phyloP scores from a whole-genome alignment of 2,888 invertebrate species.

The Norana najaformis region DNA sequence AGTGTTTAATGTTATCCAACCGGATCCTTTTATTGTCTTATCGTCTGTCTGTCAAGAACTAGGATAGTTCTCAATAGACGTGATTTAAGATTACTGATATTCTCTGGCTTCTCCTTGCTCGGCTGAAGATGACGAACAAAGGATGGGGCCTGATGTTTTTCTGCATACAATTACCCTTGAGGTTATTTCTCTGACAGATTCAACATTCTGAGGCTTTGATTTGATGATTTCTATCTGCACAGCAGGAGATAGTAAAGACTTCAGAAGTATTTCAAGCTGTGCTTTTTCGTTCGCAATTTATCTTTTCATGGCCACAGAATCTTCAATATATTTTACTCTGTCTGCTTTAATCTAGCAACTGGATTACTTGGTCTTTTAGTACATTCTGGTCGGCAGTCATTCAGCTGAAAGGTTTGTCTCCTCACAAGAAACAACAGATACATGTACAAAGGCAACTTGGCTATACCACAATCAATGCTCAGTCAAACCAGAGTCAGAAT shows the following conservation, averaged over 20 bases:
- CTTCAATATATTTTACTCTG: background rate
- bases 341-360: no score
- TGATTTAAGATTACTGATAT: no score
- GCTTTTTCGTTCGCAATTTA: background rate
- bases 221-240: background rate
- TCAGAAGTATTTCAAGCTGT: background rate
- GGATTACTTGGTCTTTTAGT: background rate
- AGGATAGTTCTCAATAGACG: background rate
- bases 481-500: background rate
- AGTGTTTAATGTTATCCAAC: background rate
- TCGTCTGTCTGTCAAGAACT: background rate
- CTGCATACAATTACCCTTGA: background rate
- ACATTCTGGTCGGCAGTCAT: no score
- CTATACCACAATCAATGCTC: background rate
- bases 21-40: background rate
- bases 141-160: background rate
- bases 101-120: background rate
- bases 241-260: background rate
- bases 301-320: background rate
- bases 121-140: no score
- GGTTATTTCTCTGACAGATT: background rate
- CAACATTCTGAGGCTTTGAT: background rate
- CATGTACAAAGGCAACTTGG: background rate
- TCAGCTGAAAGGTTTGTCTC: background rate
- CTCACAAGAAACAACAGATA: background rate